Evolutionary conservation across 2,113 vertebrate species (phyloP).

Genomic region (Bombycilla garrulus): DNA sequence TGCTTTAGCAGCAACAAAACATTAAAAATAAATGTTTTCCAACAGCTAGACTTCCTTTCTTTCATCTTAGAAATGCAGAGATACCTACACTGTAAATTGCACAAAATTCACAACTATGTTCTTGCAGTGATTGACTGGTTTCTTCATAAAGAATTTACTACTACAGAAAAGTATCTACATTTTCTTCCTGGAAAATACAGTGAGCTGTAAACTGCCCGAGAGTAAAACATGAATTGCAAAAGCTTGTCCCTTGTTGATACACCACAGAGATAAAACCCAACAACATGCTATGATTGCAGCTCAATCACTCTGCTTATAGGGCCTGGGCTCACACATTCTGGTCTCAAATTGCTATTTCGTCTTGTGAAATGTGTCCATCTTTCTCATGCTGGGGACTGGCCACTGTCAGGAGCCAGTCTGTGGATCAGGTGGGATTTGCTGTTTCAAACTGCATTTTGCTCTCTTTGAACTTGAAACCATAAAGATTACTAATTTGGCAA

Average conservation of each 20-base stretch:
- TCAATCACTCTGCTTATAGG: background rate
- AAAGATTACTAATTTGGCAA: background rate
- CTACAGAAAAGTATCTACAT: background rate
- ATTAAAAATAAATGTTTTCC: constrained; percentile 37
- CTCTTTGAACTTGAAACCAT: background rate
- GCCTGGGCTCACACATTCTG: background rate
- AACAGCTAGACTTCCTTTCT: background rate
- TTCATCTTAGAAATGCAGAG: background rate
- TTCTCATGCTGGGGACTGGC: background rate
- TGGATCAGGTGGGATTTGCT: background rate
- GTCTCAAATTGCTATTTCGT: background rate
- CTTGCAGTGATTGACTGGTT: background rate
- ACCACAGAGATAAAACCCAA: background rate
- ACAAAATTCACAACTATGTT: background rate
- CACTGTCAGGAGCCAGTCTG: background rate
- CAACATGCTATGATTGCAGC: background rate
- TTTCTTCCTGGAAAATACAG: background rate
- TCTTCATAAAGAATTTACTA: constrained; percentile 31
- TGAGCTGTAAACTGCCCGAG: background rate
- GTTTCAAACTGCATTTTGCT: background rate
- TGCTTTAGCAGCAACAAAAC: background rate
- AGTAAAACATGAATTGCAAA: background rate
- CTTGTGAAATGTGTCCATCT: background rate
- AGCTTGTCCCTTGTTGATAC: background rate
- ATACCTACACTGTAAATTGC: background rate